phyloP scores from a whole-genome alignment of 2,888 invertebrate species.

The Nineta flava region DNA sequence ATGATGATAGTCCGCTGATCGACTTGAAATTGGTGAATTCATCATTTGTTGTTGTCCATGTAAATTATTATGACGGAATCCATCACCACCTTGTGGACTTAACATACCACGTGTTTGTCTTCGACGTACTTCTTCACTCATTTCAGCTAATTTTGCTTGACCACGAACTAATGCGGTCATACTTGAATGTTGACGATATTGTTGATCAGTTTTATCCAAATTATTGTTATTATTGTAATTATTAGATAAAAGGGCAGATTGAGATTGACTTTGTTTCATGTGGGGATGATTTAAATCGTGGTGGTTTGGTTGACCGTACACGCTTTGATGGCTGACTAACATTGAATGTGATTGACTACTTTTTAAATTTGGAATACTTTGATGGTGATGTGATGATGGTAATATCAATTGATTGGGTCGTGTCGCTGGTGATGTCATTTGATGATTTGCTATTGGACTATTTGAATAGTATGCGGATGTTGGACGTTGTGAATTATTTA shows the following conservation, averaged over 20 bases:
- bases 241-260: slow-evolving; percentile 1
- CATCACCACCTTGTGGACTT: slow-evolving; percentile 22
- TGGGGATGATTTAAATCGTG: slow-evolving; percentile 1
- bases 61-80: slow-evolving; percentile 15
- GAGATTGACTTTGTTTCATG: slow-evolving; percentile 6
- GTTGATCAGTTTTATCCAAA: slow-evolving; percentile 2
- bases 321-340: slow-evolving; percentile 1
- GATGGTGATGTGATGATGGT: slow-evolving; percentile 24
- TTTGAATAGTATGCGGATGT: slow-evolving; percentile 37
- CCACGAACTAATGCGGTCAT: slow-evolving; percentile 21
- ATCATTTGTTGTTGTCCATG: not conserved
- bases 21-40: slow-evolving; percentile 15
- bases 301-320: not conserved
- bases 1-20: slow-evolving; percentile 11
- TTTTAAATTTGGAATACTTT: slow-evolving; percentile 30
- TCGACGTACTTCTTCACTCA: slow-evolving; percentile 64
- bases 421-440: slow-evolving; percentile 12
- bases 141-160: slow-evolving; percentile 56
- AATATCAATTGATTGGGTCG: slow-evolving; percentile 10
- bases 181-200: slow-evolving; percentile 14
- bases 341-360: slow-evolving; percentile 12
- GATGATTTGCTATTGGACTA: slow-evolving; percentile 15
- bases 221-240: not conserved
- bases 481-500: slow-evolving; percentile 28
- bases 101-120: slow-evolving; percentile 5